Base-by-base conservation (phyloP, 2,888 invertebrate genomes). In the Allacma fusca region DNA sequence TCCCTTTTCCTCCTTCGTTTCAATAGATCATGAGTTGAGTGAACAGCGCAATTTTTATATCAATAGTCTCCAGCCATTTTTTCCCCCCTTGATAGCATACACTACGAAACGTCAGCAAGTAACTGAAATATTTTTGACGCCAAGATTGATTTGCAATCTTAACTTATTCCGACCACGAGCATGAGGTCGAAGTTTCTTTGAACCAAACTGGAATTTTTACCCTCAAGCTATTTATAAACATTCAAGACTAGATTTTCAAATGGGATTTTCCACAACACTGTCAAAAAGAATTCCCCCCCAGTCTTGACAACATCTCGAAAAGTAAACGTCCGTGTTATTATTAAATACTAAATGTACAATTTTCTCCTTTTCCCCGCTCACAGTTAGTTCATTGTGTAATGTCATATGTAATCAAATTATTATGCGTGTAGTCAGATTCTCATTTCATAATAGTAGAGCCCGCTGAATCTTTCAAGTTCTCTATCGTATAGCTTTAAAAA, bases 101-200 rank as follows among this genome's bases (percentile, higher is more conserved):
- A 23, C n/a, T 23, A 59, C 7, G 44, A 70, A 23, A 70, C 50
- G 44, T 70, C 34, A 34, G 28, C 44, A 21, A 7, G 19, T 5
- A 21, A 5, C 19, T 44, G 43, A 71, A 73, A 29, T 73, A 62
- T 67, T 50, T 75, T 75, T 75, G 75, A 75, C 75, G 75, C 67
- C 75, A 75, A 75, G 75, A 75, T 75, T 75, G 75, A 75, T 75
- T 75, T 75, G 75, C 75, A 67, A 64, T 67, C 26, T 67, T 40
- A 71, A 50, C 50, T 57, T 59, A 1, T 50, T 34, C 9, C n/a
- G 19, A 43, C 2, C 1, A 12, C 19, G 34, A 67, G 34, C n/a
- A 67, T 28, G 24, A 67, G 21, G 24, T 26, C 1, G 23, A 13
- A 64, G n/a, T 28, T 24, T 70, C n/a, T 24, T 57, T 4, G 16